Evolutionary conservation across 2,888 invertebrate genomes (phyloP).

Genomic region (Drosophila prolongata): DNA sequence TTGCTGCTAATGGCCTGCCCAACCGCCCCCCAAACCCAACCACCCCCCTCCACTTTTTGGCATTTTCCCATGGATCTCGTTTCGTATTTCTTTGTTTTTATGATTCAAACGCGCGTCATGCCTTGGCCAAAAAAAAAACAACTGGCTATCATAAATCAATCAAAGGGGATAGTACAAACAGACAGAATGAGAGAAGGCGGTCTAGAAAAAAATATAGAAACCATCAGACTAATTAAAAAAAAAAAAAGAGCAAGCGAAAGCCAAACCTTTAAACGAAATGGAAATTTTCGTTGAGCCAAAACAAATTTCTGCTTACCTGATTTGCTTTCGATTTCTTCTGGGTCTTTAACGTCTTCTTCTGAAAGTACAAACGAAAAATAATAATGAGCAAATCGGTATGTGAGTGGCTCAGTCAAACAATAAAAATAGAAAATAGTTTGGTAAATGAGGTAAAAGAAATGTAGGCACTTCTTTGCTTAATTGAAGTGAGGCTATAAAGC

Average conservation of each 20-base stretch:
- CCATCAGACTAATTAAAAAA: conserved; percentile 22
- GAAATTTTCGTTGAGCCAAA: conserved; percentile 16
- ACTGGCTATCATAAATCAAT: conserved; percentile 28
- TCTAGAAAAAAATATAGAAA: background rate
- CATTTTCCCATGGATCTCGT: conserved; percentile 33
- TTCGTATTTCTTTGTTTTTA: conserved; percentile 10
- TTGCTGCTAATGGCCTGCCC: conserved; percentile 60
- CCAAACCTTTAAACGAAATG: conserved; percentile 35
- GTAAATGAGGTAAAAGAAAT: conserved; percentile 1
- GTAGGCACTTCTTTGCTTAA: background rate
- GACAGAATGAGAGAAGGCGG: conserved; percentile 6
- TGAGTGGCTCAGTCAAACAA: conserved; percentile 8
- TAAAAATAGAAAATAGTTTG: conserved; percentile 15
- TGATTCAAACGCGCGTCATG: conserved; percentile 27
- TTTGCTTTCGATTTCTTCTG: conserved; percentile 34
- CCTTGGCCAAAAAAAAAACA: conserved; percentile 19
- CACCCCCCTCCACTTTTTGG: background rate
- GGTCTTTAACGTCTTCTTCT: conserved; percentile 30
- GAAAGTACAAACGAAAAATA: conserved; percentile 65
- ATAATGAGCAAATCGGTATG: conserved; percentile 25
- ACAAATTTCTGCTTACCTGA: conserved; percentile 32
- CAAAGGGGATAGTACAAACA: conserved; percentile 1
- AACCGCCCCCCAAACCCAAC: background rate
- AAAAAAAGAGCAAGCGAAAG: conserved; percentile 26
- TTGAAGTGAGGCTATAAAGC: background rate